Conservation (phyloP, 1,140 invertebrate genomes). For the Drosophila mauritiana region DNA sequence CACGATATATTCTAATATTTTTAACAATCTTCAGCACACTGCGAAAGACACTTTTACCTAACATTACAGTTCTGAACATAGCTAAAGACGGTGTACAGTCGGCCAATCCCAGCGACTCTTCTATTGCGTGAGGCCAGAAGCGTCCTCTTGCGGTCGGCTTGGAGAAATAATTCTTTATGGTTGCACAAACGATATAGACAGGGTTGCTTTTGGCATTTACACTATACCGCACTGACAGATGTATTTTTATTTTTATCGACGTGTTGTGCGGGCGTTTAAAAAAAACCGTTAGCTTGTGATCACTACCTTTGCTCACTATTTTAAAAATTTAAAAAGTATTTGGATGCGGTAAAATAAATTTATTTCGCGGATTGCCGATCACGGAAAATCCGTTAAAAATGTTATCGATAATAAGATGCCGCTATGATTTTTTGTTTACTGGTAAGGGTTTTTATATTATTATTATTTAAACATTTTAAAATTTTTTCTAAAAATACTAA, state of each 20-base stretch:
- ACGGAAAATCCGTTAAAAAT: too few species aligned
- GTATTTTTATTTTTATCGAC: constrained; percentile 32
- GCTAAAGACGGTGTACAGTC: constrained; percentile 70
- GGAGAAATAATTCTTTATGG: constrained; percentile 22
- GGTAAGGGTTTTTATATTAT: too few species aligned
- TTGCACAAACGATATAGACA: constrained; percentile 34
- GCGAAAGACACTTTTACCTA: constrained; percentile 71
- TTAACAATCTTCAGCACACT: constrained; percentile 69
- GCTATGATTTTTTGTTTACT: too few species aligned
- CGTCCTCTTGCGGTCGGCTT: constrained; percentile 67
- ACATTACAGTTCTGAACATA: constrained; percentile 67
- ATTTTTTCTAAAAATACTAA: too few species aligned
- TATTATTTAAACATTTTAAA: too few species aligned
- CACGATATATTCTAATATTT: constrained; percentile 65
- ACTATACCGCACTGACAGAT: constrained; percentile 9
- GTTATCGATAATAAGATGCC: too few species aligned
- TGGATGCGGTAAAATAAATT: too few species aligned
- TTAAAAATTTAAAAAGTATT: too few species aligned
- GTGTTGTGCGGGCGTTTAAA: neutral
- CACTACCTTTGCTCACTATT: too few species aligned
- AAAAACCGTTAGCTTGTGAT: too few species aligned
- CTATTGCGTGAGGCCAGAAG: constrained; percentile 57
- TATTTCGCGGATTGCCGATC: too few species aligned
- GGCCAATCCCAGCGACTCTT: constrained; percentile 73
- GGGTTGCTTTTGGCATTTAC: constrained; percentile 23